These are phyloP conservation scores for Lates japonicus DNA, from an alignment of 2,797 vertebrate genomes.

Conservation along the genomic window DNA sequence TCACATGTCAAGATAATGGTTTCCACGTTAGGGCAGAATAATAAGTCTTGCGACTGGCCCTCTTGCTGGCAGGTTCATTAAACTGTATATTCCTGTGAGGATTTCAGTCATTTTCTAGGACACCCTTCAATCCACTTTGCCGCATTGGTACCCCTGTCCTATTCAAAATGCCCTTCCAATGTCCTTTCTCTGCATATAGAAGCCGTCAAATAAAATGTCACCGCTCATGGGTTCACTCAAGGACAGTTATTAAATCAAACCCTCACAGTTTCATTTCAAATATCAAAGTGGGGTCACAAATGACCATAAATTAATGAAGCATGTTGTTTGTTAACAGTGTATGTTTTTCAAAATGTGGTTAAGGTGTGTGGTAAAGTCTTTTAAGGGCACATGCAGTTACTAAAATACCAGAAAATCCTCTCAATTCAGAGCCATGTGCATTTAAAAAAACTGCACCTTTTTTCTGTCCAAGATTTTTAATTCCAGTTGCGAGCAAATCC, in stretches of 20 bases:
- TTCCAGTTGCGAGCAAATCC: conserved; percentile 9
- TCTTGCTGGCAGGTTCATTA: conserved; percentile 72
- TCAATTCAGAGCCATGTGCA: not conserved
- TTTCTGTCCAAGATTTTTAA: conserved; percentile 23
- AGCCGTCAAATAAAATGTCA: conserved; percentile 66
- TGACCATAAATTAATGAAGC: conserved; percentile 20
- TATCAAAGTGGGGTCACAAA: conserved; percentile 33
- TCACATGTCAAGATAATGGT: conserved; percentile 8
- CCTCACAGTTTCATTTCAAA: conserved; percentile 36
- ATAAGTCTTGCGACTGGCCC: conserved; percentile 38
- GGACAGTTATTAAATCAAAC: conserved; percentile 62
- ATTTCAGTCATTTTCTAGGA: conserved; percentile 82
- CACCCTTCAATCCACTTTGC: conserved; percentile 78
- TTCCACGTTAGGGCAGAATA: conserved; percentile 33
- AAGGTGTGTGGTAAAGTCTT: conserved; percentile 13
- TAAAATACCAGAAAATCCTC: conserved; percentile 30
- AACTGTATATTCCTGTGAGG: conserved; percentile 77
- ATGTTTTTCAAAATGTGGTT: conserved; percentile 31
- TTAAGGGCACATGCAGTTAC: conserved; percentile 20
- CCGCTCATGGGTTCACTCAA: conserved; percentile 36
- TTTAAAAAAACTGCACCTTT: conserved; percentile 5
- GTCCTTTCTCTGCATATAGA: conserved; percentile 68
- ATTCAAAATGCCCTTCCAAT: conserved; percentile 77
- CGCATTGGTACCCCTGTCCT: conserved; percentile 69
- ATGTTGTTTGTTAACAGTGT: conserved; percentile 8